Evolutionary conservation across 2,113 vertebrate genomes (phyloP).

Genomic region (Leptodactylus fuscus): DNA sequence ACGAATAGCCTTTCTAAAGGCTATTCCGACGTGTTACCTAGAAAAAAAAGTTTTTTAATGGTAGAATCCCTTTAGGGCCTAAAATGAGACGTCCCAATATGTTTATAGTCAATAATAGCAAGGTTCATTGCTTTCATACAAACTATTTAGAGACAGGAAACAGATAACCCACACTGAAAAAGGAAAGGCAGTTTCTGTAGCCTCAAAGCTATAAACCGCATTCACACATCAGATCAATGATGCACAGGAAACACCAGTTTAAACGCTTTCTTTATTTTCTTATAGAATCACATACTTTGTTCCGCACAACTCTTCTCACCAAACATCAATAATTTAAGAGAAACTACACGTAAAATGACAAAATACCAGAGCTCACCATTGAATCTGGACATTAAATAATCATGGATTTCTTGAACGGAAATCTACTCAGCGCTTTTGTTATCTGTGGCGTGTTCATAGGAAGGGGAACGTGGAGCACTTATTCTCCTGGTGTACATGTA

Average conservation of each 20-base stretch:
- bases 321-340: conserved; percentile 51
- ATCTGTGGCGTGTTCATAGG: conserved; percentile 2
- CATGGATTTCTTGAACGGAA: conserved; percentile 14
- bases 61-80: too few relatives aligned
- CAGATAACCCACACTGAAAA: too few relatives aligned
- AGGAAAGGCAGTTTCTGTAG: too few relatives aligned
- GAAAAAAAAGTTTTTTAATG: too few relatives aligned
- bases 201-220: too few relatives aligned
- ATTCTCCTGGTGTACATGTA: neutral
- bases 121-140: too few relatives aligned
- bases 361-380: conserved; percentile 9
- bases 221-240: neutral
- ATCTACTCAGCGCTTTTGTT: neutral
- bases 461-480: neutral
- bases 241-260: neutral
- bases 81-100: too few relatives aligned
- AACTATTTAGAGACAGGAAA: too few relatives aligned
- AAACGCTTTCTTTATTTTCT: conserved; percentile 45
- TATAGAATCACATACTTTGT: conserved; percentile 35
- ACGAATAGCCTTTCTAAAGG: too few relatives aligned
- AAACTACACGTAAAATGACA: conserved; percentile 49
- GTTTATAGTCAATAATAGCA: too few relatives aligned
- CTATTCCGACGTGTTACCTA: too few relatives aligned
- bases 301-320: conserved; percentile 44
- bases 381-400: conserved; percentile 2